phyloP scores from a whole-genome alignment of 2,797 vertebrate genomes.

The Muscicapa comitata region DNA sequence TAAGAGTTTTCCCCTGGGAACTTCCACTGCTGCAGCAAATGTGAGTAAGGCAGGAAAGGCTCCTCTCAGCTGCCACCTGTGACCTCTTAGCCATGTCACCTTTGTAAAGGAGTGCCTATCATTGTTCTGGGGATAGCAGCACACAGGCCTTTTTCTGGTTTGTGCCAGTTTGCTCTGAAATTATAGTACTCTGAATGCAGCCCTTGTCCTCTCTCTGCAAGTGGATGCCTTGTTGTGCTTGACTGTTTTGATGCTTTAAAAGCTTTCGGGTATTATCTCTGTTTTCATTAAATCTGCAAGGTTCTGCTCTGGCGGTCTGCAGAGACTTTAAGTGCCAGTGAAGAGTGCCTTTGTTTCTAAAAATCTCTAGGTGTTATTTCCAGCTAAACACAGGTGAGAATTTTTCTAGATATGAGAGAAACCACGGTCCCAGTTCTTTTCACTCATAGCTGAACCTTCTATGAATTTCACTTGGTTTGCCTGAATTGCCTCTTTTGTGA shows the following conservation, averaged over 20 bases:
- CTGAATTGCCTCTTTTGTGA: neutral
- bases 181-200: neutral
- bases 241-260: neutral
- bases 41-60: neutral
- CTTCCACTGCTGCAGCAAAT: rapidly evolving
- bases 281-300: neutral
- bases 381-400: neutral
- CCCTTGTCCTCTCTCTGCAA: neutral
- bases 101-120: neutral
- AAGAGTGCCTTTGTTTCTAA: neutral
- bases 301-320: neutral
- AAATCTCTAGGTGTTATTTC: neutral
- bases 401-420: neutral
- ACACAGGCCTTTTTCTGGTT: neutral
- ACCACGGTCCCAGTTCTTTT: neutral
- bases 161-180: neutral
- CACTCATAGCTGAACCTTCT: neutral
- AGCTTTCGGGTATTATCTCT: neutral
- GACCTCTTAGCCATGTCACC: neutral
- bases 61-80: neutral
- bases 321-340: neutral
- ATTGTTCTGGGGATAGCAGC: neutral
- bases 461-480: neutral
- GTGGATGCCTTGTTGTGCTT: neutral
- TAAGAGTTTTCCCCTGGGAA: neutral